A percentile compares a stretch with the other conserved stretches of the same genome.
Evolutionary conservation across 2,797 vertebrate species (phyloP).

Genomic region (Pogonophryne albipinna): DNA sequence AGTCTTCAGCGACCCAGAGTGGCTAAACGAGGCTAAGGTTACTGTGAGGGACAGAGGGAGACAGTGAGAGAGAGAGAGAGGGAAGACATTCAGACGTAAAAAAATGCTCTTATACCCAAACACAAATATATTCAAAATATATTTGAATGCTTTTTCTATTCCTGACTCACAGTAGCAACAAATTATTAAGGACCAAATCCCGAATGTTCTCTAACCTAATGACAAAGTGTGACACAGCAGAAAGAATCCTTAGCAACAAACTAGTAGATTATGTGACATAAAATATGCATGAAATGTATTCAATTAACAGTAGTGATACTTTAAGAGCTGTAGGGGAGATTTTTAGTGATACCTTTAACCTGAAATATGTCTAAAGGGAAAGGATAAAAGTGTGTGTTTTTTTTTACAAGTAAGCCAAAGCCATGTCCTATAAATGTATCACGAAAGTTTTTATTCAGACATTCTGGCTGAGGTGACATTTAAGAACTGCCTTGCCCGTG

Average conservation of each 20-base stretch:
- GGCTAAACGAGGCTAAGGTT: conserved; percentile 57
- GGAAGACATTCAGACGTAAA: not conserved
- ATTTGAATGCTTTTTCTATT: conserved; percentile 1
- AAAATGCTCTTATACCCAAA: not conserved
- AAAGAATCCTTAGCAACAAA: not conserved
- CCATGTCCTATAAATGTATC: not conserved
- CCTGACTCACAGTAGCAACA: not conserved
- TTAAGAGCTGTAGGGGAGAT: no score
- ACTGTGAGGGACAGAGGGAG: conserved; percentile 51
- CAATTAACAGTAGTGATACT: no score
- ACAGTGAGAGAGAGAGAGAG: conserved; percentile 2
- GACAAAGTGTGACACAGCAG: not conserved
- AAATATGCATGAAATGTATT: no score
- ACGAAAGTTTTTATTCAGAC: not conserved
- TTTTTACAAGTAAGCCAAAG: not conserved
- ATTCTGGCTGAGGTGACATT: not conserved
- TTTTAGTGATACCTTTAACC: not conserved
- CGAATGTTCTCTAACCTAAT: not conserved
- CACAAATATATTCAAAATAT: not conserved
- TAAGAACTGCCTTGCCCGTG: not conserved
- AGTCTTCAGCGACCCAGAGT: conserved; percentile 54
- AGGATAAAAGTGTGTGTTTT: not conserved
- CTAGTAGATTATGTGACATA: no score
- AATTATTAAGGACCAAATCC: not conserved
- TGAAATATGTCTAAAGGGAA: not conserved